Evolutionary conservation across 2,113 vertebrate species (phyloP).

Genomic region (Labeo rohita): DNA sequence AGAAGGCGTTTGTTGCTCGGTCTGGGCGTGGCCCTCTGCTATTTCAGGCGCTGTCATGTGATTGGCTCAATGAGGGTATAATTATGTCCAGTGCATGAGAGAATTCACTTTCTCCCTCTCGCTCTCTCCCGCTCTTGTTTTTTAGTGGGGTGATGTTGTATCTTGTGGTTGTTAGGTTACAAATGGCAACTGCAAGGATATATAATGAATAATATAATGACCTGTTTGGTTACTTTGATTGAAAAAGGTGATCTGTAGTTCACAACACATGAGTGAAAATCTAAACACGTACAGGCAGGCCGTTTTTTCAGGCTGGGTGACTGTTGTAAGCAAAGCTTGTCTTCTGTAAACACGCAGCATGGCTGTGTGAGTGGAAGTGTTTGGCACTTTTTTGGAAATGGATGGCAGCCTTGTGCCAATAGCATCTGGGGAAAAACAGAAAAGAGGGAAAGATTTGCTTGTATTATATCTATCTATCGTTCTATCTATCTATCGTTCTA

Average conservation of each 20-base stretch:
- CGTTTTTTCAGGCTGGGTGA: background rate
- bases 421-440: background rate
- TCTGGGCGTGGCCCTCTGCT: conserved; percentile 71
- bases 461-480: background rate
- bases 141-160: conserved; percentile 67
- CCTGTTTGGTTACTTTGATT: conserved; percentile 36
- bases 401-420: background rate
- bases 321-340: background rate
- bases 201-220: conserved; percentile 42
- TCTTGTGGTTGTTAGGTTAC: conserved; percentile 72
- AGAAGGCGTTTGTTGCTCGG: conserved; percentile 75
- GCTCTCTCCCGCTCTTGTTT: conserved; percentile 45
- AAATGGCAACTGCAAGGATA: conserved; percentile 54
- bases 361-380: background rate
- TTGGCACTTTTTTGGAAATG: background rate
- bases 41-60: conserved; percentile 70
- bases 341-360: background rate
- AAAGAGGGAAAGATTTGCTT: background rate
- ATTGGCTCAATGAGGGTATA: conserved; percentile 73
- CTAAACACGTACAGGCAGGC: background rate
- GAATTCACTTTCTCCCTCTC: conserved; percentile 19
- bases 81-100: conserved; percentile 69
- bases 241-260: conserved; percentile 1
- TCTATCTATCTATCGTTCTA: background rate
- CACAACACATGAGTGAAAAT: background rate